A percentile compares a stretch with the other conserved stretches of the same genome.
Conservation (phyloP, 1,140 invertebrate genomes). For the Drosophila oshimai region DNA sequence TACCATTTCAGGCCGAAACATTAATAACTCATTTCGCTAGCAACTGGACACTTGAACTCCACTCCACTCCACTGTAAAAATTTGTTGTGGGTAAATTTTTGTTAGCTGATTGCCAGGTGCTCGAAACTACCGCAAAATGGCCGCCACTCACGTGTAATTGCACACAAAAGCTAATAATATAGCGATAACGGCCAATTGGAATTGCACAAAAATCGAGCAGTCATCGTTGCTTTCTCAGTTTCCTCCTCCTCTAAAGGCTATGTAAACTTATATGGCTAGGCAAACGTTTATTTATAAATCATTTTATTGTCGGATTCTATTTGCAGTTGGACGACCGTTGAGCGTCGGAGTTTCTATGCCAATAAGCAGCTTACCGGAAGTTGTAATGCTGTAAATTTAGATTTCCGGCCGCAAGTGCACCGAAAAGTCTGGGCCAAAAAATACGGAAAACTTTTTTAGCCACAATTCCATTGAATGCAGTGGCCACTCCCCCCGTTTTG, state of each 20-base stretch:
- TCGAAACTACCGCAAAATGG: slow-evolving; percentile 53
- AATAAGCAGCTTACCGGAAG: slow-evolving; percentile 80
- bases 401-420: slow-evolving; percentile 77
- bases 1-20: neutral
- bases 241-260: neutral
- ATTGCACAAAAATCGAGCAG: slow-evolving; percentile 48
- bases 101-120: slow-evolving; percentile 28
- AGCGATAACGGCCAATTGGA: slow-evolving; percentile 44
- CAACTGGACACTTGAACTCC: neutral
- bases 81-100: slow-evolving; percentile 19
- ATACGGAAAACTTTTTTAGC: slow-evolving; percentile 59
- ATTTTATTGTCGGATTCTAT: slow-evolving; percentile 80
- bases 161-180: slow-evolving; percentile 66
- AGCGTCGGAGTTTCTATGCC: slow-evolving; percentile 69
- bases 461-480: slow-evolving; percentile 68
- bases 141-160: slow-evolving; percentile 56
- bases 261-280: slow-evolving; percentile 30
- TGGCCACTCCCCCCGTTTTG: slow-evolving; percentile 14
- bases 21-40: slow-evolving; percentile 38
- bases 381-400: slow-evolving; percentile 81
- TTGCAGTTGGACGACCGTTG: slow-evolving; percentile 54
- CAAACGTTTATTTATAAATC: slow-evolving; percentile 76
- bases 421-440: slow-evolving; percentile 7
- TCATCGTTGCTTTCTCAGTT: slow-evolving; percentile 29
- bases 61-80: neutral